These are phyloP conservation scores for Phyllopteryx taeniolatus DNA, from an alignment of 2,113 vertebrate species.

Conservation along the genomic window DNA sequence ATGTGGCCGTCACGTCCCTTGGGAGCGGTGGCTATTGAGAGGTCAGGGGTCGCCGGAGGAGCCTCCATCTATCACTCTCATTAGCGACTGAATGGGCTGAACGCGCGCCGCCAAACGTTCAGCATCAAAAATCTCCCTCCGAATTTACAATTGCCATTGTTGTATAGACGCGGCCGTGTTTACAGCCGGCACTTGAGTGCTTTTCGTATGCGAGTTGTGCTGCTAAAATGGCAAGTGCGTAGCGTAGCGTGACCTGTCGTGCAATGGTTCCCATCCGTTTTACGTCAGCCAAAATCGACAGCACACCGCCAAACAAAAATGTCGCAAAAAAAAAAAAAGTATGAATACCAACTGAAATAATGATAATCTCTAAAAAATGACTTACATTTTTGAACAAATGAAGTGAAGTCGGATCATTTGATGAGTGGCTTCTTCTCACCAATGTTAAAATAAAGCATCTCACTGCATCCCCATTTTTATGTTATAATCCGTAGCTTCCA, in stretches of 20 bases:
- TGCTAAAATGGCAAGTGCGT: neutral
- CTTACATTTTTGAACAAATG: too few relatives aligned
- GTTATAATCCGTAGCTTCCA: too few relatives aligned
- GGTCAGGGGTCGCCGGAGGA: constrained; percentile 68
- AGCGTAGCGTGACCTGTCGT: neutral
- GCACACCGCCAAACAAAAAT: neutral
- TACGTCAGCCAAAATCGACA: neutral
- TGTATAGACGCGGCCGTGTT: constrained; percentile 2
- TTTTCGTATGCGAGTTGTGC: constrained; percentile 13
- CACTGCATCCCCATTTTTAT: too few relatives aligned
- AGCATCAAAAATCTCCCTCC: constrained; percentile 55
- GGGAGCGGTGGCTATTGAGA: constrained; percentile 69
- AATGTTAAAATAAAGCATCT: too few relatives aligned
- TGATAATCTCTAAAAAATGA: neutral
- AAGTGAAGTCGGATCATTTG: too few relatives aligned
- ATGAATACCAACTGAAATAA: neutral
- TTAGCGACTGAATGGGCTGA: constrained; percentile 62
- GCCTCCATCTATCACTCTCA: constrained; percentile 77
- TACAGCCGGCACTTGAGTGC: neutral
- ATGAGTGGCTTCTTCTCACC: too few relatives aligned
- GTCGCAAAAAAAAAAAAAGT: neutral
- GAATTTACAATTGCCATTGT: constrained; percentile 37
- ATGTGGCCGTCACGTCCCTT: constrained; percentile 63
- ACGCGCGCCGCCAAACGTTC: constrained; percentile 53
- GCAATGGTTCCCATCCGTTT: neutral